A percentile compares a stretch with the other conserved stretches of the same genome.
phyloP scores from a whole-genome alignment of 1,140 invertebrate genomes.

The Pemphigus obesinymphae region DNA sequence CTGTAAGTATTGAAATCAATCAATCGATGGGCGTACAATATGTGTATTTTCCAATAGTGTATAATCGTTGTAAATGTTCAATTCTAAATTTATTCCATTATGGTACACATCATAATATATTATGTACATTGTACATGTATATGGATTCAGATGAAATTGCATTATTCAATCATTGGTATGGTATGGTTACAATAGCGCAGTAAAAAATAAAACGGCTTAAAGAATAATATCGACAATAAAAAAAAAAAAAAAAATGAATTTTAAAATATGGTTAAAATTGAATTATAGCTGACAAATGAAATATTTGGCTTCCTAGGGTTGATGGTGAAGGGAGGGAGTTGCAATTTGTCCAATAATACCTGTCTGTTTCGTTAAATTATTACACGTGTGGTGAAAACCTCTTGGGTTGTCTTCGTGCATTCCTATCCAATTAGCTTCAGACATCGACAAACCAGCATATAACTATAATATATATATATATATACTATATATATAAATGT shows the following conservation, averaged over 20 bases:
- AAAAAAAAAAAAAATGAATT: slow-evolving; percentile 8
- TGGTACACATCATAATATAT: too few species aligned
- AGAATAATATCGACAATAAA: not conserved
- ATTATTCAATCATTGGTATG: not conserved
- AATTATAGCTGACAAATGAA: slow-evolving; percentile 32
- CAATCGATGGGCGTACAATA: too few species aligned
- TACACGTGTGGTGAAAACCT: slow-evolving; percentile 7
- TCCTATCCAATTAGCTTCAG: slow-evolving; percentile 32
- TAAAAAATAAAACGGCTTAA: not conserved
- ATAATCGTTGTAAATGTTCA: too few species aligned
- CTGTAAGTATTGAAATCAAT: too few species aligned
- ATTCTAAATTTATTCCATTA: too few species aligned
- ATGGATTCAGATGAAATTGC: not conserved
- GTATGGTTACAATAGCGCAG: not conserved
- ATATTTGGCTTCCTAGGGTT: not conserved
- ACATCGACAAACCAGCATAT: not conserved
- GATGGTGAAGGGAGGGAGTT: too few species aligned
- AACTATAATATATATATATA: too few species aligned
- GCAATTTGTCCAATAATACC: slow-evolving; percentile 21
- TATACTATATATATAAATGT: too few species aligned
- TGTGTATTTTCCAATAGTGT: too few species aligned
- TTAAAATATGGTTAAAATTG: slow-evolving; percentile 3
- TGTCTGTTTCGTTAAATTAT: slow-evolving; percentile 36
- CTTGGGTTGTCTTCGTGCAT: slow-evolving; percentile 28
- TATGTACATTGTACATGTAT: too few species aligned